These are phyloP conservation scores for Platalea minor DNA, from an alignment of 2,797 vertebrate genomes.

Conservation along the genomic window DNA sequence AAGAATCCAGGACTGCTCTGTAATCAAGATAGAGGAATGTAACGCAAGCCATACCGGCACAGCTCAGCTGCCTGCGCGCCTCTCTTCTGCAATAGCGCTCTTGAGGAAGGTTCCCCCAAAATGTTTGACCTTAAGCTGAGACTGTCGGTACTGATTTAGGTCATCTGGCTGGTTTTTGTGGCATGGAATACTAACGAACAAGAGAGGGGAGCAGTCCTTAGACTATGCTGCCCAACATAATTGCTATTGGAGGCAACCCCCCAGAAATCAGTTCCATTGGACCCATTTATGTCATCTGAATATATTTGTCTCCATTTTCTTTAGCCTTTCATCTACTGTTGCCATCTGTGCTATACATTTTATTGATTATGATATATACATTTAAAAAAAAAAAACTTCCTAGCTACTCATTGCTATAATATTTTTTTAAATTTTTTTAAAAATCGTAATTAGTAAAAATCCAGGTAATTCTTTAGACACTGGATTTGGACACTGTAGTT, in stretches of 20 bases:
- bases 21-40: not conserved
- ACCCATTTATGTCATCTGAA: not conserved
- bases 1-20: not conserved
- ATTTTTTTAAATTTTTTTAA: not conserved
- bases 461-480: not conserved
- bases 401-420: not conserved
- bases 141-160: too few relatives aligned
- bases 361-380: not conserved
- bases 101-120: not conserved
- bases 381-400: not conserved
- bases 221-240: fast-evolving
- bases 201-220: not conserved
- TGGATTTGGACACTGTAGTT: not conserved
- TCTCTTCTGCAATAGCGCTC: not conserved
- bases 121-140: not conserved
- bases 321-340: not conserved
- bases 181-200: not conserved
- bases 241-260: not conserved
- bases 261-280: not conserved
- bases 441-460: not conserved
- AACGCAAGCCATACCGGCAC: fast-evolving
- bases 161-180: not conserved
- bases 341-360: not conserved
- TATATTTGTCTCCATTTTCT: not conserved
- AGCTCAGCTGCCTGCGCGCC: not conserved